phyloP scores from a whole-genome alignment of 2,113 vertebrate genomes.

The Chaenocephalus aceratus region DNA sequence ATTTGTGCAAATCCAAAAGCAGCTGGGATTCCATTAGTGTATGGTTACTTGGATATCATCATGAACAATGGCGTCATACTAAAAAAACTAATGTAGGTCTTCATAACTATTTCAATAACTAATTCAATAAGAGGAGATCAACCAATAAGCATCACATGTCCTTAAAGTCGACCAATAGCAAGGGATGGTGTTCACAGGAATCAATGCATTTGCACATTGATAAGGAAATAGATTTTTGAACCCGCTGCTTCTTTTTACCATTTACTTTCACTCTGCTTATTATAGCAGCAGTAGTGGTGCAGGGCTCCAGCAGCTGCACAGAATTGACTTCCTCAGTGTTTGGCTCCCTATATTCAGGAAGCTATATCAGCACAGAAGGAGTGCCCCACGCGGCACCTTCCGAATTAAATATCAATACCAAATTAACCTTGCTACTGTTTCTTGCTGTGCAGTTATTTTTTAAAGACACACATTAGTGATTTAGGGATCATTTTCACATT shows the following conservation, averaged over 20 bases:
- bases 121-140: background rate
- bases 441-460: background rate
- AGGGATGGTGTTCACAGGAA: background rate
- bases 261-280: background rate
- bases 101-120: background rate
- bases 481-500: background rate
- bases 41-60: background rate
- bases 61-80: background rate
- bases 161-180: background rate
- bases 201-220: background rate
- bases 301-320: background rate
- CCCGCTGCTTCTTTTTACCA: background rate
- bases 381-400: background rate
- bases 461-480: background rate
- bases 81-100: background rate
- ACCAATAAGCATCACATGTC: background rate
- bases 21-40: background rate
- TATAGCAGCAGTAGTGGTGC: background rate
- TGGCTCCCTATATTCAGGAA: constrained; percentile 7
- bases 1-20: no score
- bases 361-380: background rate
- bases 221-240: background rate
- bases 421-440: constrained; percentile 10
- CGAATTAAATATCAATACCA: constrained; percentile 26
- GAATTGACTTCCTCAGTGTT: background rate